Percentiles rank a stretch among this genome's conserved stretches.
Evolutionary conservation across 2,797 vertebrate genomes (phyloP).

Genomic region (Manis javanica): DNA sequence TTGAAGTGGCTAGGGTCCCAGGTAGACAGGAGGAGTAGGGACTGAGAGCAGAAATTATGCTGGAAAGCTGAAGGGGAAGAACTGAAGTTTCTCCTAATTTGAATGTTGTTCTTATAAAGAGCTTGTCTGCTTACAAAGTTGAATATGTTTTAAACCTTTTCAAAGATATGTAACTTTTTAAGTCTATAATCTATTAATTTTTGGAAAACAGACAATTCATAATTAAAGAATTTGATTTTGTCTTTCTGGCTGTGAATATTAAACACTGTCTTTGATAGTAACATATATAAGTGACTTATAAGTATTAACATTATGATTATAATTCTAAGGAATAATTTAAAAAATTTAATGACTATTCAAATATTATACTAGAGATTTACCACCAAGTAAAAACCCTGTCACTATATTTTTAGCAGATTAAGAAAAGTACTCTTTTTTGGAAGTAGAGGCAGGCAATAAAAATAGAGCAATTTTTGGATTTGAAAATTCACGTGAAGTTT

Average conservation of each 20-base stretch:
- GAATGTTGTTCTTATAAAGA: background rate
- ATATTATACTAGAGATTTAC: background rate
- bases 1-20: background rate
- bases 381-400: background rate
- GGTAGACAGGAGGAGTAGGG: too few relatives aligned
- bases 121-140: background rate
- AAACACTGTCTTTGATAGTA: background rate
- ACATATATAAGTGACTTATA: background rate
- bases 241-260: background rate
- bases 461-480: background rate
- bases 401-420: background rate
- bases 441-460: background rate
- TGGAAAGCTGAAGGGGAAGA: background rate
- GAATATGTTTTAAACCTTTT: background rate
- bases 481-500: background rate
- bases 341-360: background rate
- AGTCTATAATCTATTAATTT: background rate
- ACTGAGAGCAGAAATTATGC: too few relatives aligned
- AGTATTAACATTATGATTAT: background rate
- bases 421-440: background rate
- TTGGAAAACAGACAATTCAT: background rate
- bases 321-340: constrained; percentile 1
- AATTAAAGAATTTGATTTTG: background rate
- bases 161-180: background rate
- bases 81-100: background rate